A percentile compares a stretch with the other conserved stretches of the same genome.
Evolutionary conservation across 1,140 invertebrate genomes (phyloP).

Genomic region (Formica selysi): DNA sequence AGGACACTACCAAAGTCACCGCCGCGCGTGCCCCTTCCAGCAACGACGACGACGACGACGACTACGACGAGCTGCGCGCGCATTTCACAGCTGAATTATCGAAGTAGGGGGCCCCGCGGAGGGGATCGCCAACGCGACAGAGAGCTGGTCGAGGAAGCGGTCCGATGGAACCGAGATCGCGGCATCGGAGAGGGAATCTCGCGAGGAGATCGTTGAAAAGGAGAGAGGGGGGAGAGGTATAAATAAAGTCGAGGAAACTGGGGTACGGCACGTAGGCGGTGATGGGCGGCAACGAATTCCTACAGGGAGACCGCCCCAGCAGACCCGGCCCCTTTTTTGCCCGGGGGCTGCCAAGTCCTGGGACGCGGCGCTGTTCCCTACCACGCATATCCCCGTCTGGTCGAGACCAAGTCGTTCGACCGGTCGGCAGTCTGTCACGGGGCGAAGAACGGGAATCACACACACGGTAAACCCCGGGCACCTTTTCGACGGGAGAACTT

Average conservation of each 20-base stretch:
- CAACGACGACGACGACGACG: background rate
- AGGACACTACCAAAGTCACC: conserved; percentile 66
- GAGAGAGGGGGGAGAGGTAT: conserved; percentile 66
- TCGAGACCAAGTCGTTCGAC: conserved; percentile 77
- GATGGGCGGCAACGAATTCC: conserved; percentile 81
- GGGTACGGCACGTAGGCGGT: conserved; percentile 76
- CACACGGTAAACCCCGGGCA: conserved; percentile 74
- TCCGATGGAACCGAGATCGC: conserved; percentile 24
- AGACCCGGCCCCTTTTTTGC: conserved; percentile 83
- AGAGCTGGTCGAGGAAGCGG: conserved; percentile 6
- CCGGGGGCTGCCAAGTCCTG: conserved; percentile 73
- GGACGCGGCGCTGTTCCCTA: conserved; percentile 59
- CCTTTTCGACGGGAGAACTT: conserved; percentile 64
- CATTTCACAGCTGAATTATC: conserved; percentile 76
- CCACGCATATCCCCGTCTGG: conserved; percentile 71
- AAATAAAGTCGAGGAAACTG: conserved; percentile 69
- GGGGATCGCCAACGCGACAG: background rate
- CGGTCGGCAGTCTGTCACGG: conserved; percentile 85
- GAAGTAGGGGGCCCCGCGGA: background rate
- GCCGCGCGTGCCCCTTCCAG: conserved; percentile 70
- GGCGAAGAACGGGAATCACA: conserved; percentile 85
- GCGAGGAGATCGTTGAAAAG: background rate
- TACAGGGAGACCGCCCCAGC: conserved; percentile 75
- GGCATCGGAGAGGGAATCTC: background rate
- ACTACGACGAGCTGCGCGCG: conserved; percentile 76